Conservation (phyloP, 2,888 invertebrate species). For the Nipponacmea schrenckii region DNA sequence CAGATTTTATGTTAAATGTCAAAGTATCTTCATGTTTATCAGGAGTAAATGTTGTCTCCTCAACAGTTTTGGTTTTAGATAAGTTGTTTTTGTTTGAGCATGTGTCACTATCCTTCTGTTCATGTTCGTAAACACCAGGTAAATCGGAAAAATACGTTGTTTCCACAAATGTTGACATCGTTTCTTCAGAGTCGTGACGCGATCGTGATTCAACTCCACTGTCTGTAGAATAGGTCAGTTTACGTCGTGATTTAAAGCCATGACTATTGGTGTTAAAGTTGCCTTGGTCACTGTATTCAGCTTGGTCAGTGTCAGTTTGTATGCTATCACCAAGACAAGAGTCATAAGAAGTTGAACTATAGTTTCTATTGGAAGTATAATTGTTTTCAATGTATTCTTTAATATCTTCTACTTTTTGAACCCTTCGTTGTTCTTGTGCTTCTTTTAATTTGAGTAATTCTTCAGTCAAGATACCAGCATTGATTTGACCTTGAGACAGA, state of each 20-base stretch:
- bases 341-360: background rate
- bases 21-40: too few relatives aligned
- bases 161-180: background rate
- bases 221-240: slow-evolving; percentile 3
- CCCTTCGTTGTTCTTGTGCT: background rate
- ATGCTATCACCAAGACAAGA: slow-evolving; percentile 1
- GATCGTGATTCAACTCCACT: background rate
- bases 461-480: background rate
- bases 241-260: background rate
- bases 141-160: background rate
- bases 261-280: background rate
- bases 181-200: background rate
- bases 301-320: background rate
- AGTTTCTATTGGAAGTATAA: background rate
- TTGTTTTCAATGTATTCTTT: background rate
- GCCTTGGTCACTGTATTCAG: background rate
- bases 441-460: background rate
- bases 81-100: too few relatives aligned
- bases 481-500: background rate
- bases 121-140: background rate
- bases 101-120: background rate
- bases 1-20: background rate
- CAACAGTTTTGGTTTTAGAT: too few relatives aligned
- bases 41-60: too few relatives aligned
- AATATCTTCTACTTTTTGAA: background rate